Evolutionary conservation across 2,888 invertebrate species (phyloP).

Genomic region (Pristionchus mayeri): DNA sequence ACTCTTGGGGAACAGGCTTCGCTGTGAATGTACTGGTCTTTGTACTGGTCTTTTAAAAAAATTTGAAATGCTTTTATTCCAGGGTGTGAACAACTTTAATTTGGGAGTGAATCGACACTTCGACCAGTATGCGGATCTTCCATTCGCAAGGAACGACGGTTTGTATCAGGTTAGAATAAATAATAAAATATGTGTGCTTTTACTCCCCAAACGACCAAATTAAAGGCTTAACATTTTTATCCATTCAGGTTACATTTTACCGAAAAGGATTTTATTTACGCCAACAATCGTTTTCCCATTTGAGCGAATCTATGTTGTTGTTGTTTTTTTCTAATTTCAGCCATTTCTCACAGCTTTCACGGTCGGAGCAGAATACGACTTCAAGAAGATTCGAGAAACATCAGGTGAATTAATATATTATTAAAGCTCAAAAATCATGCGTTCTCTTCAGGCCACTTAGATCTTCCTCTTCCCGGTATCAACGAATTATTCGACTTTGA

Average conservation of each 20-base stretch:
- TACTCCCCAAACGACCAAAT: no score
- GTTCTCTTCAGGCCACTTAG: slow-evolving; percentile 59
- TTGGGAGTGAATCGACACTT: slow-evolving; percentile 67
- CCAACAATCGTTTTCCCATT: no score
- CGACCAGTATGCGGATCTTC: slow-evolving; percentile 69
- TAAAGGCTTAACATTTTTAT: no score
- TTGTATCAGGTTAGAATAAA: slow-evolving; percentile 61
- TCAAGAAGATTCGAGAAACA: slow-evolving; percentile 66
- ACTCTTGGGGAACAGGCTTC: slow-evolving; percentile 71
- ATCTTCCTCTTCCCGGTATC: slow-evolving; percentile 67
- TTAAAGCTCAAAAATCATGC: neutral
- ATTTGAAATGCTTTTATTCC: slow-evolving; percentile 40
- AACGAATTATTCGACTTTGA: slow-evolving; percentile 72
- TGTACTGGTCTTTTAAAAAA: neutral
- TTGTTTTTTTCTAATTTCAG: no score
- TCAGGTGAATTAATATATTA: slow-evolving; percentile 50
- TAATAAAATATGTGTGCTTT: no score
- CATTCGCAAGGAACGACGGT: slow-evolving; percentile 58
- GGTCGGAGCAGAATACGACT: slow-evolving; percentile 70
- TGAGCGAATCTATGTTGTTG: no score
- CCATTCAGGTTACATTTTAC: no score
- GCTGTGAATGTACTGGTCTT: slow-evolving; percentile 62
- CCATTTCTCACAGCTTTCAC: slow-evolving; percentile 62
- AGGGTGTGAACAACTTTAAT: slow-evolving; percentile 70
- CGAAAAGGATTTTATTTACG: no score